These are phyloP conservation scores for Helogale parvula DNA, from an alignment of 2,113 vertebrate species.

Conservation along the genomic window DNA sequence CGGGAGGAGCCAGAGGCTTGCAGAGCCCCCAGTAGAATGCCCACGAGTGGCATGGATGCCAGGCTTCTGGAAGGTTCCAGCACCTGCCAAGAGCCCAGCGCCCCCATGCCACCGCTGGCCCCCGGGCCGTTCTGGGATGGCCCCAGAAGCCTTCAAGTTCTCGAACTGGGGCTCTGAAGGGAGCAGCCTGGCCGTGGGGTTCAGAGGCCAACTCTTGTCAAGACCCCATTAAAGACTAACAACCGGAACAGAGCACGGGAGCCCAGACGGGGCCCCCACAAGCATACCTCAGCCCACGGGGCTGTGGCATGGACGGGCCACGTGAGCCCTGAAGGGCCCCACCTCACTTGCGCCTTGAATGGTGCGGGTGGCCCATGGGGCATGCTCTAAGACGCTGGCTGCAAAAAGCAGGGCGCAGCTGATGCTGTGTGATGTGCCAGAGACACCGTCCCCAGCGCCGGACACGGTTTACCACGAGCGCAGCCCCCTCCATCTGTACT, in stretches of 20 bases:
- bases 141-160: background rate
- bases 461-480: rapidly evolving
- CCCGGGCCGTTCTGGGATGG: background rate
- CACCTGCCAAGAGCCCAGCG: background rate
- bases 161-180: background rate
- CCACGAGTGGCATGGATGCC: background rate
- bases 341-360: background rate
- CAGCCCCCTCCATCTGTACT: rapidly evolving
- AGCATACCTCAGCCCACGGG: rapidly evolving
- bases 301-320: background rate
- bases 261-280: rapidly evolving
- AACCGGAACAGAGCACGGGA: background rate
- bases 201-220: background rate
- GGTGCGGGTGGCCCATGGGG: background rate
- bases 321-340: background rate
- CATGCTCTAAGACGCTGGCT: rapidly evolving
- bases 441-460: background rate
- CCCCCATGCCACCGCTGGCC: rapidly evolving
- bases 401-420: background rate
- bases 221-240: background rate
- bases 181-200: too few relatives aligned
- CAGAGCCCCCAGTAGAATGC: background rate
- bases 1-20: background rate
- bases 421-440: rapidly evolving
- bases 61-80: background rate